Evolutionary conservation across 2,888 invertebrate genomes (phyloP).

Genomic region (Prionchulus punctatus): DNA sequence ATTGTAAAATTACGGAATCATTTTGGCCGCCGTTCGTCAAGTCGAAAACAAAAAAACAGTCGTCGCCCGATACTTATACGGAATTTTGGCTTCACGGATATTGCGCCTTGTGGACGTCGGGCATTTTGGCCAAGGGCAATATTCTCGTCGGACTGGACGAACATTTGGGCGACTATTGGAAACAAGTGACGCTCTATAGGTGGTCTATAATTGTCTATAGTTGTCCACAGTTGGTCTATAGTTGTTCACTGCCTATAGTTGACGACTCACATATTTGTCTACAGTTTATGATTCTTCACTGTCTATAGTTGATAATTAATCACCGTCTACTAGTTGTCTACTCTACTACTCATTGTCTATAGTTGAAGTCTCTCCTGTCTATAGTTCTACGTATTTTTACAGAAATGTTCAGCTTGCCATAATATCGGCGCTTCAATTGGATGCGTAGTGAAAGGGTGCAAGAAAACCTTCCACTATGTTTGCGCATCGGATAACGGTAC

Average conservation of each 20-base stretch:
- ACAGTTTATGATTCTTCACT: background rate
- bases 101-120: conserved; percentile 1
- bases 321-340: background rate
- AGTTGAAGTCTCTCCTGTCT: background rate
- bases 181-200: background rate
- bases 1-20: background rate
- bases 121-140: background rate
- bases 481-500: too few species aligned
- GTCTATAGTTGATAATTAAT: background rate
- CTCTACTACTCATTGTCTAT: background rate
- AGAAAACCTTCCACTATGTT: background rate
- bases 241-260: background rate
- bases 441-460: background rate
- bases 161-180: background rate
- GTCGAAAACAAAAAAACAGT: background rate
- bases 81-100: conserved; percentile 4
- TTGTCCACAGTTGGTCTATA: background rate
- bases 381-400: background rate
- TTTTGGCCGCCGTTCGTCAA: conserved; percentile 1
- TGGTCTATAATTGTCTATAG: background rate
- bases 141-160: background rate
- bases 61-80: background rate
- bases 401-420: background rate
- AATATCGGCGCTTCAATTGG: background rate
- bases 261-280: background rate